Evolutionary conservation across 2,113 vertebrate species (phyloP).

Genomic region (Gnathonemus longibarbis): DNA sequence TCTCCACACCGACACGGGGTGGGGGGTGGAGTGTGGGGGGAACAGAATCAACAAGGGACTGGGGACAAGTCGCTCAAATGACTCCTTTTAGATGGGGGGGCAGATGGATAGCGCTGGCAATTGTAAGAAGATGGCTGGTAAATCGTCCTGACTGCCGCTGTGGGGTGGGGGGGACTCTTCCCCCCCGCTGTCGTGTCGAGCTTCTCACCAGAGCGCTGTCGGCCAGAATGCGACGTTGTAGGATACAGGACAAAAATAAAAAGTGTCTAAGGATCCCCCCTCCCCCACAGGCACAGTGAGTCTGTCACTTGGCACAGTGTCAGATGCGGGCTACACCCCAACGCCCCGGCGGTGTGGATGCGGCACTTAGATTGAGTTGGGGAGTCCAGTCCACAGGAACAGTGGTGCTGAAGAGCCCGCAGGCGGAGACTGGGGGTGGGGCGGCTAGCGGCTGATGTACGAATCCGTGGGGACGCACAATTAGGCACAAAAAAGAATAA

Average conservation of each 20-base stretch:
- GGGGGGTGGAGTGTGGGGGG: neutral
- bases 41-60: neutral
- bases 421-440: too few relatives aligned
- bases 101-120: slow-evolving; percentile 2
- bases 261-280: neutral
- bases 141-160: neutral
- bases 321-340: neutral
- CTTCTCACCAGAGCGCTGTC: neutral
- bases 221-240: neutral
- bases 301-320: neutral
- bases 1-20: neutral
- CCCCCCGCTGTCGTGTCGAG: neutral
- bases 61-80: neutral
- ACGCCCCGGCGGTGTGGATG: neutral
- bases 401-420: neutral
- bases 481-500: neutral
- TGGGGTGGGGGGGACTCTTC: neutral
- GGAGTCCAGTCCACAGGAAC: too few relatives aligned
- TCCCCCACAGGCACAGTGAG: neutral
- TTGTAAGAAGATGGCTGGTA: neutral
- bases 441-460: neutral
- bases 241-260: neutral
- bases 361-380: neutral
- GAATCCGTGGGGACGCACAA: neutral
- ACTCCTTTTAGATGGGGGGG: slow-evolving; percentile 2